These are phyloP conservation scores for Homalodisca vitripennis DNA, from an alignment of 1,140 invertebrate genomes.

Conservation along the genomic window DNA sequence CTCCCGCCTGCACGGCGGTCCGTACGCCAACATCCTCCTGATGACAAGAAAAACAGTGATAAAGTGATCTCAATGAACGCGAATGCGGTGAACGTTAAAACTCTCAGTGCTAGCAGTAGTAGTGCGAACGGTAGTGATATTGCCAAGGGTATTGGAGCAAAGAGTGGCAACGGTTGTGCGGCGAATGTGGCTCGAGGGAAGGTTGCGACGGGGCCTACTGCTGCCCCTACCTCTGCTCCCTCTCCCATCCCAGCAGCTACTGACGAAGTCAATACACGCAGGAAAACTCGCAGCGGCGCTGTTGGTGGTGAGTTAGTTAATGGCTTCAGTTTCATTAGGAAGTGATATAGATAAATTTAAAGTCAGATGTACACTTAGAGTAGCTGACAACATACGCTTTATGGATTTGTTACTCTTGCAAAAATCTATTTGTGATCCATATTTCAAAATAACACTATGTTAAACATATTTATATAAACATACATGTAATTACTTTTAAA, in stretches of 20 bases:
- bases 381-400: too few relatives aligned
- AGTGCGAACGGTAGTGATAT: conserved; percentile 1
- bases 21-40: not conserved
- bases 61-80: conserved; percentile 27
- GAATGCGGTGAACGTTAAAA: conserved; percentile 6
- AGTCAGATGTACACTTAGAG: too few relatives aligned
- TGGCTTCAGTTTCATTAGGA: too few relatives aligned
- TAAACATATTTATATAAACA: too few relatives aligned
- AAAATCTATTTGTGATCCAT: too few relatives aligned
- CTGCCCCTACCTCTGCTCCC: conserved; percentile 12
- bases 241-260: conserved; percentile 29
- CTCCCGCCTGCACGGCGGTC: not conserved
- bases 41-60: conserved; percentile 28
- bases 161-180: conserved; percentile 12
- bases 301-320: conserved; percentile 39
- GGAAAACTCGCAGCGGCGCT: conserved; percentile 67
- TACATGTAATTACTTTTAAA: too few relatives aligned
- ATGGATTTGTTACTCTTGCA: too few relatives aligned
- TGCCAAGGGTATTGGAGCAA: conserved; percentile 37
- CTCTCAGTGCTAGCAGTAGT: conserved; percentile 19
- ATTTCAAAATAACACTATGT: too few relatives aligned
- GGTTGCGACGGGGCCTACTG: conserved; percentile 40
- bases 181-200: conserved; percentile 42
- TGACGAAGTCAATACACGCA: conserved; percentile 43
- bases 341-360: too few relatives aligned